These are phyloP conservation scores for Acanthurus leucopareius DNA, from an alignment of 2,797 vertebrate species.

Conservation along the genomic window DNA sequence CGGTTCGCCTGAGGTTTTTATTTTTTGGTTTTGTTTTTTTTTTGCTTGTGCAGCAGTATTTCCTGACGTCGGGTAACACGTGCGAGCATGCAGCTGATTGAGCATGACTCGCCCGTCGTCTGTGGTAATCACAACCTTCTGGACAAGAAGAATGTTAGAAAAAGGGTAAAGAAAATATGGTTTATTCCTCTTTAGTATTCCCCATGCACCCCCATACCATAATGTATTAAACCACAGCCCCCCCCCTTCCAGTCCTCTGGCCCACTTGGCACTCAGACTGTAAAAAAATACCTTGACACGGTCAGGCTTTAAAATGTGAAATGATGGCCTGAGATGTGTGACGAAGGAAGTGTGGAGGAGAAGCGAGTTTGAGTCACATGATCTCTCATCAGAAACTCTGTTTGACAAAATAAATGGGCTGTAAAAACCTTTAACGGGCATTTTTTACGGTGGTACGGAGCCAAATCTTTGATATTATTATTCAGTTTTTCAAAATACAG, in stretches of 20 bases:
- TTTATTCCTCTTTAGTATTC: too few relatives aligned
- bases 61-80: background rate
- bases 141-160: conserved; percentile 11
- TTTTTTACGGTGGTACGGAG: background rate
- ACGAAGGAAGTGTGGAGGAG: background rate
- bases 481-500: too few relatives aligned
- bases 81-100: conserved; percentile 39
- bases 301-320: background rate
- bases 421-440: background rate
- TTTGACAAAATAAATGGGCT: conserved; percentile 11
- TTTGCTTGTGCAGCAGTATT: conserved; percentile 52
- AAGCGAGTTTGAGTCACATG: background rate
- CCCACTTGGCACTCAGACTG: conserved; percentile 9
- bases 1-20: background rate
- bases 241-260: background rate
- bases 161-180: conserved; percentile 4
- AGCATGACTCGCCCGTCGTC: conserved; percentile 46
- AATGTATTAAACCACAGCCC: conserved; percentile 18
- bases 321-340: conserved; percentile 14
- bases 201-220: too few relatives aligned
- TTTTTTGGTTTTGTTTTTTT: background rate
- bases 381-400: background rate
- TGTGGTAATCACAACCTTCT: conserved; percentile 55
- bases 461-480: conserved; percentile 17
- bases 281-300: conserved; percentile 17